Conservation (phyloP, 2,797 vertebrate genomes). For the Sorex maritimensis region DNA sequence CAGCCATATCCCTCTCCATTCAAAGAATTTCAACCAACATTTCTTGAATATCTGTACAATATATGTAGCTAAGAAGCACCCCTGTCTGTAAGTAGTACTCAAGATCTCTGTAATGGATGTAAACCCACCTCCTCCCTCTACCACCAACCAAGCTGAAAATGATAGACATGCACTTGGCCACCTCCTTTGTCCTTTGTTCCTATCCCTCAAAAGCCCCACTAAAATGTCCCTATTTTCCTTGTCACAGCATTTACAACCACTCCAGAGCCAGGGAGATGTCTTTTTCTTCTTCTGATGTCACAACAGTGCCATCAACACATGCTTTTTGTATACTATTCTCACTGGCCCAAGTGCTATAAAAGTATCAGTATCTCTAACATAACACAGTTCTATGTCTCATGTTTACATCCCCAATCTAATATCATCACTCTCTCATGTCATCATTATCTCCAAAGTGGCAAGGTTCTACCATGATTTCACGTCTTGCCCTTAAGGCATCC, state of each 20-base stretch:
- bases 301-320: background rate
- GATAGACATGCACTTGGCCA: background rate
- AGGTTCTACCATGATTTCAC: background rate
- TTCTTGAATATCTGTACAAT: background rate
- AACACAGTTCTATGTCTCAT: too few species aligned
- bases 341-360: background rate
- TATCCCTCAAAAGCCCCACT: background rate
- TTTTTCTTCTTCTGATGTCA: background rate
- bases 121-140: background rate
- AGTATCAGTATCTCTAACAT: background rate
- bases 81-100: background rate
- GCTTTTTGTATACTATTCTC: background rate
- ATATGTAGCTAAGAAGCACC: background rate
- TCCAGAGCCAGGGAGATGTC: background rate
- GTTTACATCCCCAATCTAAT: too few species aligned
- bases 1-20: background rate
- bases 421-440: too few species aligned
- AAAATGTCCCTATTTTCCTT: background rate
- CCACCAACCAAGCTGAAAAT: background rate
- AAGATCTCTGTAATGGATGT: background rate
- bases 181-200: background rate
- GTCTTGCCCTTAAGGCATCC: background rate
- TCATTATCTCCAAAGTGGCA: background rate
- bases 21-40: conserved; percentile 41
- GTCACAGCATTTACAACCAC: background rate